Conservation (phyloP, 2,113 vertebrate genomes). For the Alces alces region DNA sequence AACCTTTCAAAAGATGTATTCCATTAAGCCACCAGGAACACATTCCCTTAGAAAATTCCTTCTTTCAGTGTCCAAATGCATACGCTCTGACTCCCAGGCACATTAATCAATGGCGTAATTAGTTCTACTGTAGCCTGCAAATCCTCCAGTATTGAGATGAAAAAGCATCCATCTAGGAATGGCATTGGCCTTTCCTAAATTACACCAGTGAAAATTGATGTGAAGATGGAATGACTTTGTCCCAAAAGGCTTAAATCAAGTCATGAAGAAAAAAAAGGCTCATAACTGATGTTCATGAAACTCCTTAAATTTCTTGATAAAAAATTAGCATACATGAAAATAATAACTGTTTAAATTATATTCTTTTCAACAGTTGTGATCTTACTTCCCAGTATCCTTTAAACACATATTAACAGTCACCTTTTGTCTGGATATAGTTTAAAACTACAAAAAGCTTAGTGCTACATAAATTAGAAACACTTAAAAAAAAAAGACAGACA, state of each 20-base stretch:
- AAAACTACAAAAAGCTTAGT: slow-evolving; percentile 28
- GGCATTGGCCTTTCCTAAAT: not conserved
- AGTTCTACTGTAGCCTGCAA: not conserved
- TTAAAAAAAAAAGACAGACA: not conserved
- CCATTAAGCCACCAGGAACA: not conserved
- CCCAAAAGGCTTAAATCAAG: not conserved
- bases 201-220: not conserved
- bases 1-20: not conserved
- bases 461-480: slow-evolving; percentile 33
- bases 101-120: not conserved
- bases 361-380: slow-evolving; percentile 8
- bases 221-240: not conserved
- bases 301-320: not conserved
- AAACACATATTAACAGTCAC: slow-evolving; percentile 6
- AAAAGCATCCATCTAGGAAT: not conserved
- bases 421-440: slow-evolving; percentile 30
- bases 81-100: not conserved
- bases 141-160: not conserved
- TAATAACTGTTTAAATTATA: not conserved
- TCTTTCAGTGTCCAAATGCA: not conserved
- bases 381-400: not conserved
- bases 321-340: slow-evolving; percentile 8
- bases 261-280: not conserved
- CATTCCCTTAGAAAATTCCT: not conserved
- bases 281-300: not conserved